A percentile compares a stretch with the other conserved stretches of the same genome.
These are phyloP conservation scores for Spinus olivaceus DNA, from an alignment of 2,797 vertebrate species.

Conservation along the genomic window DNA sequence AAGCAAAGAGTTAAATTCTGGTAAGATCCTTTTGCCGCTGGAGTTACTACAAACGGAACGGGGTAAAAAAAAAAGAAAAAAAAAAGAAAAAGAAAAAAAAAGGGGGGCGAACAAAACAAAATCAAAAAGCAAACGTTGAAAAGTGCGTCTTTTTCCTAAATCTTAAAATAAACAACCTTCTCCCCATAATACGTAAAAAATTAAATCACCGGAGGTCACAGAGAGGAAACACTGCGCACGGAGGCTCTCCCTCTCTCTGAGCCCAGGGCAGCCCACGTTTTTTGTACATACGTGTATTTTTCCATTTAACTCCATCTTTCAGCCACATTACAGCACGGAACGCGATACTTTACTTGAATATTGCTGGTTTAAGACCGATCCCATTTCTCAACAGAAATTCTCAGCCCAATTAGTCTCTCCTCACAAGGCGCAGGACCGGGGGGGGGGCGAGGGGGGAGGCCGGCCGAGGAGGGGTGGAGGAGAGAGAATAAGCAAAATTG, in stretches of 20 bases:
- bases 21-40: constrained; percentile 6
- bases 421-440: constrained; percentile 46
- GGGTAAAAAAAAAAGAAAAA: accelerated
- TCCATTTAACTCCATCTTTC: constrained; percentile 69
- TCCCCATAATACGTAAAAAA: not conserved
- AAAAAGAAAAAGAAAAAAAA: not conserved
- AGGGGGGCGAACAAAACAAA: not conserved
- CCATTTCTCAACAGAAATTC: constrained; percentile 68
- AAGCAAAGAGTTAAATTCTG: constrained; percentile 51
- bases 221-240: constrained; percentile 1
- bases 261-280: constrained; percentile 54
- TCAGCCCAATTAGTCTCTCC: constrained; percentile 57
- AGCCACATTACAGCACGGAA: constrained; percentile 53
- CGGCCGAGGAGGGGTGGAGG: constrained; percentile 19
- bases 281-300: constrained; percentile 64
- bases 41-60: not conserved
- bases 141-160: not conserved
- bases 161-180: not conserved
- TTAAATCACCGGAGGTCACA: constrained; percentile 28
- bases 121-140: not conserved
- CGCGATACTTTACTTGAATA: constrained; percentile 70
- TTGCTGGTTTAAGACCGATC: constrained; percentile 74
- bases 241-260: not conserved
- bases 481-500: constrained; percentile 28
- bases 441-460: constrained; percentile 33